Evolutionary conservation across 1,140 invertebrate genomes (phyloP).

Genomic region (Lepidurus apus): DNA sequence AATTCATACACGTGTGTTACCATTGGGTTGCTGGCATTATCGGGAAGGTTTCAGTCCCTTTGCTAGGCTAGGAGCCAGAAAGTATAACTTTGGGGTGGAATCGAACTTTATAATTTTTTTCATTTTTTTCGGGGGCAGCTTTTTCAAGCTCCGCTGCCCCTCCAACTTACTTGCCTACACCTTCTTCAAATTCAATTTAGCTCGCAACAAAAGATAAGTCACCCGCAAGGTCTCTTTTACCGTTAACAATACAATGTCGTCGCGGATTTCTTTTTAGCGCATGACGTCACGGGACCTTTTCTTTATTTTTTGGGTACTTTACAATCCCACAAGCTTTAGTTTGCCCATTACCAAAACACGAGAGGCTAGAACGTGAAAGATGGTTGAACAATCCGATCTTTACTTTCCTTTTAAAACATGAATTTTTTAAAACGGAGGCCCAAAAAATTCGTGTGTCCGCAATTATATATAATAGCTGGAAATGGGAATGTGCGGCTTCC

Average conservation of each 20-base stretch:
- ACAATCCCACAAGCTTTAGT: too few relatives aligned
- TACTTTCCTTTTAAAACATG: neutral
- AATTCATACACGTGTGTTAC: constrained; percentile 13
- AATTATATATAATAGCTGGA: constrained; percentile 1
- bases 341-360: too few relatives aligned
- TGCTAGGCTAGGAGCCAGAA: neutral
- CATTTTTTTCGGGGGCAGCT: neutral
- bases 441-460: neutral
- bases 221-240: too few relatives aligned
- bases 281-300: too few relatives aligned
- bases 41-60: neutral
- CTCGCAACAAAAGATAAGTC: too few relatives aligned
- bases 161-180: neutral
- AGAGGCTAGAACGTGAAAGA: too few relatives aligned
- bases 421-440: neutral
- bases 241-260: too few relatives aligned
- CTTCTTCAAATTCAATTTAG: too few relatives aligned
- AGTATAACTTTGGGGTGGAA: neutral
- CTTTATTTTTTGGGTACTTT: too few relatives aligned
- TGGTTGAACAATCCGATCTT: neutral
- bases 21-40: neutral
- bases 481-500: neutral
- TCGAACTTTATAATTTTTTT: neutral
- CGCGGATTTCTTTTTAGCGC: too few relatives aligned
- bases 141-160: neutral